A percentile compares a stretch with the other conserved stretches of the same genome.
Evolutionary conservation across 1,140 invertebrate species (phyloP).

Genomic region (Bombus picipes): DNA sequence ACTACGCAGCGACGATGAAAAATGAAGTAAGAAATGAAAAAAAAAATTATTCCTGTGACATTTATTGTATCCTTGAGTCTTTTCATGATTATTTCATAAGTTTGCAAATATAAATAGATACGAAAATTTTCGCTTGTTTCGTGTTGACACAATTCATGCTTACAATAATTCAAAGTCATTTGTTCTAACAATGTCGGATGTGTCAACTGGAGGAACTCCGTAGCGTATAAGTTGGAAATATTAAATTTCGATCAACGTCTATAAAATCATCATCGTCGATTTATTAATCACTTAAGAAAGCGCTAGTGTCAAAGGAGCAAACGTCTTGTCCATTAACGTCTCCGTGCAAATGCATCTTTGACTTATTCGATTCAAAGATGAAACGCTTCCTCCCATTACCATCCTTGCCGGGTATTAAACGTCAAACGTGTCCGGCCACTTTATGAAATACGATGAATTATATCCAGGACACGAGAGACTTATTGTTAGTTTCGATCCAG

Average conservation of each 20-base stretch:
- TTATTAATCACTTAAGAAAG: neutral
- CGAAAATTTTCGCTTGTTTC: too few species aligned
- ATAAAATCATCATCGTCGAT: neutral
- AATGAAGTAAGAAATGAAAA: neutral
- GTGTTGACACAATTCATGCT: too few species aligned
- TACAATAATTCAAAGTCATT: neutral
- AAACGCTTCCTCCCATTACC: neutral
- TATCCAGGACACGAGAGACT: neutral
- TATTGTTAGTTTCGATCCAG: neutral
- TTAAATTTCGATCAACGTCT: neutral
- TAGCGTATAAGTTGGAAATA: neutral
- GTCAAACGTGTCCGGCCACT: neutral
- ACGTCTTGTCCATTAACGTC: neutral
- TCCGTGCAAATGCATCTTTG: neutral
- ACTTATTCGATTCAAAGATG: neutral
- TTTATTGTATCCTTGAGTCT: neutral
- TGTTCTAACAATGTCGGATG: neutral
- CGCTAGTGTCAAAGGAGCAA: neutral
- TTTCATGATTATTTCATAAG: neutral
- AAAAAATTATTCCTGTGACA: neutral
- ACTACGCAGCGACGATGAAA: neutral
- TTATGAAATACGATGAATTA: neutral
- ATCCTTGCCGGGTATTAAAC: neutral
- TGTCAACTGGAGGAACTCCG: neutral
- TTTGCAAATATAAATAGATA: neutral